These are phyloP conservation scores for Psettodes erumei DNA, from an alignment of 2,113 vertebrate genomes.

Conservation along the genomic window DNA sequence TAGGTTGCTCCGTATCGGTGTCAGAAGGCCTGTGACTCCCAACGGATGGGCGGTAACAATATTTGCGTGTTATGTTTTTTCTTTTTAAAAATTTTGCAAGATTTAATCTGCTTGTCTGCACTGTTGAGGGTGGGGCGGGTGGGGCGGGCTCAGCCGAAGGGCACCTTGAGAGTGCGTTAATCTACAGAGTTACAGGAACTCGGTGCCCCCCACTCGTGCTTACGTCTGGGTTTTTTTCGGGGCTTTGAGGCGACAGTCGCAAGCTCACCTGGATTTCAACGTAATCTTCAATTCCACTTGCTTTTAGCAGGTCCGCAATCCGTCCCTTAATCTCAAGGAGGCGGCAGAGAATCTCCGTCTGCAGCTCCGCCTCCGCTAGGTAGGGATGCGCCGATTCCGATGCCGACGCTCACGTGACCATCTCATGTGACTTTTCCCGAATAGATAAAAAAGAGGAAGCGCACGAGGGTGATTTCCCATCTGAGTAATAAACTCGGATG, in stretches of 20 bases:
- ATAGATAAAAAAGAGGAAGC: no score
- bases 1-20: neutral
- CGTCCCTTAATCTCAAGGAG: neutral
- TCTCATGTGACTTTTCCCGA: no score
- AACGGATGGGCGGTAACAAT: neutral
- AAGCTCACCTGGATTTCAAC: neutral
- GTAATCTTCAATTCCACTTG: neutral
- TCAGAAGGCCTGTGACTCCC: neutral
- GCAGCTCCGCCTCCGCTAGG: neutral
- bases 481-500: no score
- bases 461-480: no score
- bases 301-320: neutral
- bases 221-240: neutral
- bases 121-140: neutral
- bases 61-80: neutral
- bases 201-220: neutral
- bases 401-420: no score
- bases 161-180: slow-evolving; percentile 32
- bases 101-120: no score
- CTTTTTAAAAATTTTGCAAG: no score
- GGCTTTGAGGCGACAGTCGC: slow-evolving; percentile 1
- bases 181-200: no score
- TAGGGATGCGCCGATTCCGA: neutral
- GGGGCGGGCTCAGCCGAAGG: slow-evolving; percentile 40
- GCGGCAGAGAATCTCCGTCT: neutral